These are phyloP conservation scores for Vespertilio murinus DNA, from an alignment of 2,797 vertebrate species.

Conservation along the genomic window DNA sequence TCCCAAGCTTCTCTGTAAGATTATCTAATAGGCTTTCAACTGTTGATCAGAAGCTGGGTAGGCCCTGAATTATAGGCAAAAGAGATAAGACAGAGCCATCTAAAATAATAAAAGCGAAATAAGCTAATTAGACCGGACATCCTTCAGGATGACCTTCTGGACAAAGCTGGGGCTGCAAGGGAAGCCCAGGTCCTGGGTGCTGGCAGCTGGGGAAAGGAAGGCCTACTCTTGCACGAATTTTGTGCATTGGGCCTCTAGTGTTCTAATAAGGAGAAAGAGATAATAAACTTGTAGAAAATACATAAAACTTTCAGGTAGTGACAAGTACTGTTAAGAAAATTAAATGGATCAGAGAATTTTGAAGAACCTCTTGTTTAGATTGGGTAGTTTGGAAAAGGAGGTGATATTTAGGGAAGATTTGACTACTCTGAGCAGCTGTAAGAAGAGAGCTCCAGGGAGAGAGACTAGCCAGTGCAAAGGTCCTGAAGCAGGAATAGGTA, in stretches of 20 bases:
- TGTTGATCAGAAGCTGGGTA: neutral
- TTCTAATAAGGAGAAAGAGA: neutral
- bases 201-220: no score
- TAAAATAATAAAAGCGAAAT: no score
- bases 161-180: no score
- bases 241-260: neutral
- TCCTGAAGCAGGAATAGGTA: neutral
- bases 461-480: neutral
- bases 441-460: neutral
- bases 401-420: neutral
- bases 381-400: neutral
- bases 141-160: no score
- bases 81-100: neutral
- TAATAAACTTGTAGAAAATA: slow-evolving; percentile 17
- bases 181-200: no score
- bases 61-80: neutral
- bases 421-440: neutral
- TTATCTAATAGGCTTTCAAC: neutral
- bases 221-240: no score
- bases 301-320: neutral
- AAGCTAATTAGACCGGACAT: no score
- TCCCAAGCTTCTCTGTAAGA: neutral
- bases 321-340: neutral
- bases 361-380: neutral
- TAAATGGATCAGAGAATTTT: neutral